Evolutionary conservation across 1,140 invertebrate species (phyloP), one percentile per base, ranked within the genome.

Genomic region (Drosophila pruinosa): DNA sequence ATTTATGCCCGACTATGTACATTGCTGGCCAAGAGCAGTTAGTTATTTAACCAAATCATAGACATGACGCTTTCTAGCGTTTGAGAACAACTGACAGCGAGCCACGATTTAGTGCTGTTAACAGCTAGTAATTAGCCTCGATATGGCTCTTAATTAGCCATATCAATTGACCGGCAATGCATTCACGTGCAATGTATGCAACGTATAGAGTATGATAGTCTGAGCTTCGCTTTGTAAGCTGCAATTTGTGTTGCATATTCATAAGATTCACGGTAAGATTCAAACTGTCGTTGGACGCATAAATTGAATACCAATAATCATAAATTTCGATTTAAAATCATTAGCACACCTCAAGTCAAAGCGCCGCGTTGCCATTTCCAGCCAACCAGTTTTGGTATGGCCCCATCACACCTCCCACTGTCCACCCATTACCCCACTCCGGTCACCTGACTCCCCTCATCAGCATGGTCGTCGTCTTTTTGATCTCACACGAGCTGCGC

Each of bases 251-350:
- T 62, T 79, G 76, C 81, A 85, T 85, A 80, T 80, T 86, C 76
- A 86, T 83, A 57, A 70, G 54, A 34, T 26, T 38, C 38, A 39
- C 4, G 19, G 31, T 6, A 19, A 21, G 24, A 12, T 59, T 14
- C 15, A 5, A 34, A 36, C 24, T 43, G 43, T 14, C 50, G 58
- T 22, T 50, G 34, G 62, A 59, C 81, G 61, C 70, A 77, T 85
- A 77, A 80, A 86, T 80, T 73, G 81, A 48, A 39, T 14, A 3
- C 3, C 59, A 56, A 86, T 86, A 61, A 72, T 81, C 79, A 82
- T 88, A 88, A 88, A 88, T 88, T 88, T 76, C 50, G 75, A 64
- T 88, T 82, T 78, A 50, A 72, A 88, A 82, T 75, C 82, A 88
- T 88, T 88, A 82, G 78, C 82, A 88, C 78, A 88, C 82, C 75